phyloP scores from a whole-genome alignment of 2,113 vertebrate genomes.

The Chlamydotis undulata region DNA sequence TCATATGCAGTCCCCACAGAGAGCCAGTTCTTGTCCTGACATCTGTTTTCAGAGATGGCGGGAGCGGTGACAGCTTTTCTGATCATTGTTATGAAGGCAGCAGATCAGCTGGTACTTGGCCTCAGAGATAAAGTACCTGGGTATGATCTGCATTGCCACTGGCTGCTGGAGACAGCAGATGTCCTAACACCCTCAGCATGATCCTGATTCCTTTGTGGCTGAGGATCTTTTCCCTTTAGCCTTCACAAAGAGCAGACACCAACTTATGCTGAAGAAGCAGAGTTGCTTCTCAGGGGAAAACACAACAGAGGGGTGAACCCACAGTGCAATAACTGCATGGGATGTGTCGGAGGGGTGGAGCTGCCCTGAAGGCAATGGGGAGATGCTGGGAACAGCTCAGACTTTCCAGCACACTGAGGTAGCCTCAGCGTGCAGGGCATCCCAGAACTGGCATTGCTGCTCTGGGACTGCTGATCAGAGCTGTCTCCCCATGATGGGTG shows the following conservation, averaged over 20 bases:
- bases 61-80: background rate
- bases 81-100: background rate
- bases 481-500: background rate
- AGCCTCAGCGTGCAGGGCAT: background rate
- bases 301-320: background rate
- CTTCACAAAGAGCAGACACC: background rate
- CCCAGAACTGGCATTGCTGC: background rate
- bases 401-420: background rate
- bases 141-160: background rate
- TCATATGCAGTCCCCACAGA: background rate
- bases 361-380: background rate
- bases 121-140: background rate
- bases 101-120: background rate
- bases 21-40: background rate
- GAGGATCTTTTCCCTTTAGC: background rate
- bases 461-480: background rate
- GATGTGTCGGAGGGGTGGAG: background rate
- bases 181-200: background rate
- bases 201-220: background rate
- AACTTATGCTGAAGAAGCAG: background rate
- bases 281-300: background rate
- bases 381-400: background rate
- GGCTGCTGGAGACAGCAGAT: background rate
- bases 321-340: background rate
- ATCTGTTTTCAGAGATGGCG: background rate